phyloP scores from a whole-genome alignment of 1,140 invertebrate genomes.

The Archivesica marissinica region DNA sequence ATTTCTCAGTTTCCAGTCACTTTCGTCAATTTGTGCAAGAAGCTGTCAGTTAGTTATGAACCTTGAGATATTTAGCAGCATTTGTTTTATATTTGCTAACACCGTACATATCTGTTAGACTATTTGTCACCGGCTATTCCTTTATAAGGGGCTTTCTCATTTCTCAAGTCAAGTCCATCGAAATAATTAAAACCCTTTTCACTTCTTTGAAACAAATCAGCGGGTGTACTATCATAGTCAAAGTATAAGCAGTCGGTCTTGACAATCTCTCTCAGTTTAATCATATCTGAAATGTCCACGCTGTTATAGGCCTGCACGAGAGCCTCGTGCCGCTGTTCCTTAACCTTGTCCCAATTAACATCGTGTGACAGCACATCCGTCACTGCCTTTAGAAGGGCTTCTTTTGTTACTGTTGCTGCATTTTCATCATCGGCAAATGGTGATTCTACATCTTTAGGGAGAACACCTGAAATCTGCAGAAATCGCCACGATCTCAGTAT shows the following conservation, averaged over 20 bases:
- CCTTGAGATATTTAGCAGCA: too few species aligned
- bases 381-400: not conserved
- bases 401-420: not conserved
- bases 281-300: not conserved
- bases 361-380: not conserved
- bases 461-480: slow-evolving; percentile 33
- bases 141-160: too few species aligned
- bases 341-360: not conserved
- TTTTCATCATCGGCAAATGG: not conserved
- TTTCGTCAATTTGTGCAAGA: too few species aligned
- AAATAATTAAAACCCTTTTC: not conserved
- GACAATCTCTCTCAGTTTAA: slow-evolving; percentile 3
- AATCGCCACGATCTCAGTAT: slow-evolving; percentile 24
- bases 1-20: too few species aligned
- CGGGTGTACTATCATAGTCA: slow-evolving; percentile 2
- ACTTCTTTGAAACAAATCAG: not conserved
- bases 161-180: slow-evolving; percentile 30
- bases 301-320: slow-evolving; percentile 21
- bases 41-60: too few species aligned
- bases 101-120: too few species aligned
- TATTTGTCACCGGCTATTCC: too few species aligned
- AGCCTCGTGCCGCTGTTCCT: slow-evolving; percentile 44
- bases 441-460: not conserved
- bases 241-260: slow-evolving; percentile 28
- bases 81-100: too few species aligned